phyloP scores from a whole-genome alignment of 2,113 vertebrate genomes.

The Daphoenositta chrysoptera region DNA sequence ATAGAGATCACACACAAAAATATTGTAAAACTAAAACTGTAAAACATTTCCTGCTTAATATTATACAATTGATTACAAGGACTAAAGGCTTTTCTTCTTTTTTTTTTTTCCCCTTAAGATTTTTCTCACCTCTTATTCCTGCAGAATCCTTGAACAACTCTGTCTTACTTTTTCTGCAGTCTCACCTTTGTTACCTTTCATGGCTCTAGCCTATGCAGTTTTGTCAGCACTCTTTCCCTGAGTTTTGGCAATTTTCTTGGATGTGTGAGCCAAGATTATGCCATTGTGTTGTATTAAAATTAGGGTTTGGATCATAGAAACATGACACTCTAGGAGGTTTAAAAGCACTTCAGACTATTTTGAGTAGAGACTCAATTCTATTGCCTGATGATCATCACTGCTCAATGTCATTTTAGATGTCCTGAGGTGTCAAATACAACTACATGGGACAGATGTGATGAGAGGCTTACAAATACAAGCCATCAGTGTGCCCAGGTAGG shows the following conservation, averaged over 20 bases:
- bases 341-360: background rate
- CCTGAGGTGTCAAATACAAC: background rate
- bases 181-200: background rate
- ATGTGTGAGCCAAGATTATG: background rate
- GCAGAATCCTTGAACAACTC: background rate
- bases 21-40: background rate
- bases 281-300: background rate
- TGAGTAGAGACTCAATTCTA: background rate
- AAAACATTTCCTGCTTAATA: background rate
- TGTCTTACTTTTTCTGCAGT: background rate
- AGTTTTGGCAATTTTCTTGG: background rate
- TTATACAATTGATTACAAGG: background rate
- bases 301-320: background rate
- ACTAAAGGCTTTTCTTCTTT: background rate
- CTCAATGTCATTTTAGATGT: background rate
- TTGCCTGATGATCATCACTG: background rate
- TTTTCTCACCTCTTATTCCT: background rate
- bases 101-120: background rate
- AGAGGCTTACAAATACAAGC: background rate
- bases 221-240: background rate
- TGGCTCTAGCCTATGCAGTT: background rate
- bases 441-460: background rate
- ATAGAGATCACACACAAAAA: background rate
- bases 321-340: background rate
- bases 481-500: background rate